Conservation (phyloP, 2,797 vertebrate species). For the Protonibea diacanthus region DNA sequence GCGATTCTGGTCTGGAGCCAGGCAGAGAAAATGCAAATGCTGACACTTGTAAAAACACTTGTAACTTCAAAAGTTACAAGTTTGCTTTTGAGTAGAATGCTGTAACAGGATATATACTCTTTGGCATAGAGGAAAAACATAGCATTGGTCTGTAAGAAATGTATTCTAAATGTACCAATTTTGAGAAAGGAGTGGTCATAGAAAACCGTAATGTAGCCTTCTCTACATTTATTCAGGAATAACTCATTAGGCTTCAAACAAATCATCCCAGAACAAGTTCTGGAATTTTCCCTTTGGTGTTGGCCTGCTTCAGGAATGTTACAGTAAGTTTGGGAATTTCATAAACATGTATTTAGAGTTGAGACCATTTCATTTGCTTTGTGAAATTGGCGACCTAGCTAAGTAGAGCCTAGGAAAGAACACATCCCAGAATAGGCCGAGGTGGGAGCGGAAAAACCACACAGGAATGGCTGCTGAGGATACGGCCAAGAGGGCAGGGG, state of each 20-base stretch:
- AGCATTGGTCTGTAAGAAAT: neutral
- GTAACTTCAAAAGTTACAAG: neutral
- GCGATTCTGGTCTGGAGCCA: neutral
- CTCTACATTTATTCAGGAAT: slow-evolving; percentile 6
- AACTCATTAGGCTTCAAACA: slow-evolving; percentile 9
- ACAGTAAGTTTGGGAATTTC: slow-evolving; percentile 76
- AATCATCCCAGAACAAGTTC: slow-evolving; percentile 42
- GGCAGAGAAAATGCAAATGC: neutral
- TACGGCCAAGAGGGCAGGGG: slow-evolving; percentile 48
- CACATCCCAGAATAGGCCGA: slow-evolving; percentile 80
- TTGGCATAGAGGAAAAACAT: neutral
- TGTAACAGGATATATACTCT: neutral
- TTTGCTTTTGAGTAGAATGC: neutral
- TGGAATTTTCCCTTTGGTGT: slow-evolving; percentile 68
- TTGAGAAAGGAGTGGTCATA: neutral
- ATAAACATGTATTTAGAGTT: slow-evolving; percentile 81
- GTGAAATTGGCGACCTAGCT: slow-evolving; percentile 72
- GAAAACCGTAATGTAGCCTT: neutral
- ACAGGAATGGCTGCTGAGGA: slow-evolving; percentile 62
- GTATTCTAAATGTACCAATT: neutral
- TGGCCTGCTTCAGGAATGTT: slow-evolving; percentile 76
- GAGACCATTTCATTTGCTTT: slow-evolving; percentile 77
- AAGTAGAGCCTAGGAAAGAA: slow-evolving; percentile 76
- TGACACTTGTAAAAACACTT: no score
- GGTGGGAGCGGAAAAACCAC: slow-evolving; percentile 74